These are phyloP conservation scores for Hestina assimilis DNA, from an alignment of 1,140 invertebrate species.

Conservation along the genomic window DNA sequence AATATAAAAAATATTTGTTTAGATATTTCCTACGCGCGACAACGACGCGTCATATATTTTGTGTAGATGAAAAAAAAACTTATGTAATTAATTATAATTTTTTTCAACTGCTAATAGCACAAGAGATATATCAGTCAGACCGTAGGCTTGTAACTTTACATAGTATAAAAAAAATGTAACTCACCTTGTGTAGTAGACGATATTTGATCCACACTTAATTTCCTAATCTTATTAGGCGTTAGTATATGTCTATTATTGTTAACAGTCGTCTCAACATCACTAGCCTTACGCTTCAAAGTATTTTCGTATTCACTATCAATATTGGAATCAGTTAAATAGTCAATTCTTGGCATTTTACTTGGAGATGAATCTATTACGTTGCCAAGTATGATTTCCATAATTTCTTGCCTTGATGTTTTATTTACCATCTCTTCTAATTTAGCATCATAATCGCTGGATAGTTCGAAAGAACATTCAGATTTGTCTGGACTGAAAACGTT, in stretches of 20 bases:
- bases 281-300: slow-evolving; percentile 50
- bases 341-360: slow-evolving; percentile 58
- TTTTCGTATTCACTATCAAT: slow-evolving; percentile 45
- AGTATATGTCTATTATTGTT: slow-evolving; percentile 63
- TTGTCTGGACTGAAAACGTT: slow-evolving; percentile 60
- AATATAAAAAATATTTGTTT: too few relatives aligned
- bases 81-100: too few relatives aligned
- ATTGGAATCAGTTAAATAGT: slow-evolving; percentile 55
- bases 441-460: slow-evolving; percentile 60
- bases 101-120: too few relatives aligned
- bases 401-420: slow-evolving; percentile 62
- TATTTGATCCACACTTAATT: slow-evolving; percentile 62
- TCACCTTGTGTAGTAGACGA: slow-evolving; percentile 67
- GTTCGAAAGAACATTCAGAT: slow-evolving; percentile 68
- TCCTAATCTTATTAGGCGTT: slow-evolving; percentile 58
- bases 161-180: neutral
- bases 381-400: slow-evolving; percentile 71
- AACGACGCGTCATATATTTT: neutral
- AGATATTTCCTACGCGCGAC: neutral
- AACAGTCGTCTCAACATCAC: slow-evolving; percentile 41
- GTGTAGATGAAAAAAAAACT: too few relatives aligned
- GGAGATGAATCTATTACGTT: slow-evolving; percentile 44
- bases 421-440: slow-evolving; percentile 71
- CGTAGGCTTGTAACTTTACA: too few relatives aligned
- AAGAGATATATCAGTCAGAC: too few relatives aligned